Evolutionary conservation across 2,113 vertebrate genomes (phyloP).

Genomic region (Crotalus horridus): DNA sequence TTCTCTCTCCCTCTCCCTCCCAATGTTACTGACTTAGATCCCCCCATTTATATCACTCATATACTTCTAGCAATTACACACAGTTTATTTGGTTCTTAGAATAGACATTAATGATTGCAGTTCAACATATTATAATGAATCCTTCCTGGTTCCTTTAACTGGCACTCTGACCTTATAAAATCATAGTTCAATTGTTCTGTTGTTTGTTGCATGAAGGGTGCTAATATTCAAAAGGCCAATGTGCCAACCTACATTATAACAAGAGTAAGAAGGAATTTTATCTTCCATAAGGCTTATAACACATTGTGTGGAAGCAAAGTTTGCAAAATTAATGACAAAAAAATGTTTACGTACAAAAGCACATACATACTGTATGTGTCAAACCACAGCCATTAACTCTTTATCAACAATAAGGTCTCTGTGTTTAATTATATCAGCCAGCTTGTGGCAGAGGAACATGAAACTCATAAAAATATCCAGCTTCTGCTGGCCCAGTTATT

Average conservation of each 20-base stretch:
- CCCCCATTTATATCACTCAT: slow-evolving; percentile 61
- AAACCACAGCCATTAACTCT: neutral
- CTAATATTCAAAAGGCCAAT: neutral
- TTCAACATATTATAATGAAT: slow-evolving; percentile 70
- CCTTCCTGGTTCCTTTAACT: slow-evolving; percentile 55
- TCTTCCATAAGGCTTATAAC: neutral
- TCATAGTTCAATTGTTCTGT: neutral
- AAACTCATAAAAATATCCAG: neutral
- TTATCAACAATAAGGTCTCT: neutral
- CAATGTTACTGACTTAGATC: slow-evolving; percentile 53
- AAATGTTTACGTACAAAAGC: neutral
- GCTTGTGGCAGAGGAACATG: neutral
- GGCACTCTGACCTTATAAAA: slow-evolving; percentile 63
- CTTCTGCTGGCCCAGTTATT: neutral
- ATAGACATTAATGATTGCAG: slow-evolving; percentile 68
- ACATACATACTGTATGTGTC: neutral
- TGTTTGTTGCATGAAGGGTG: slow-evolving; percentile 35
- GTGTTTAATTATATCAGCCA: neutral
- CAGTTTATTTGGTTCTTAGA: slow-evolving; percentile 71
- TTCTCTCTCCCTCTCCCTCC: neutral
- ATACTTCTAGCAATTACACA: slow-evolving; percentile 68
- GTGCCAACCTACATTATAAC: neutral
- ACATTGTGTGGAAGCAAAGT: neutral
- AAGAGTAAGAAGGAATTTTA: neutral
- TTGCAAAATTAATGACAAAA: neutral